A percentile compares a stretch with the other conserved stretches of the same genome.
These are phyloP conservation scores for Sciaenops ocellatus DNA, from an alignment of 2,797 vertebrate species.

Conservation along the genomic window DNA sequence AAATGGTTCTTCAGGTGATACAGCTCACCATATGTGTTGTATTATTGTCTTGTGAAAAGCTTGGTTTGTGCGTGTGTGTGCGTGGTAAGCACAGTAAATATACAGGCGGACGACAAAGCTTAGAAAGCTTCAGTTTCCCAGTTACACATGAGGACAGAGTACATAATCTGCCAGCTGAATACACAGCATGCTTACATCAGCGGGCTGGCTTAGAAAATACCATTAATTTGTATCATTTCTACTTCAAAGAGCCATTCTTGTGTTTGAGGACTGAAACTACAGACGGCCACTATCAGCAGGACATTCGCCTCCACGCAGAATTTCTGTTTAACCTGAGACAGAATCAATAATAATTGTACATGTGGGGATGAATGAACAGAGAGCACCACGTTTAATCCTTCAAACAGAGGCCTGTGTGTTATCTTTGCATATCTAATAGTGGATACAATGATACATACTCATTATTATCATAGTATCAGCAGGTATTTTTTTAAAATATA, in stretches of 20 bases:
- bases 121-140: conserved; percentile 49
- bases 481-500: neutral
- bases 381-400: neutral
- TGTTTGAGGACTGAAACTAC: conserved; percentile 27
- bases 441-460: neutral
- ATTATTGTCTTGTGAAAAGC: conserved; percentile 45
- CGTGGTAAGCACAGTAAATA: conserved; percentile 40
- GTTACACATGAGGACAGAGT: conserved; percentile 41
- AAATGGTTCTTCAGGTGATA: conserved; percentile 1
- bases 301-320: neutral
- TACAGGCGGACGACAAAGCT: neutral
- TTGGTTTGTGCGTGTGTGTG: conserved; percentile 12
- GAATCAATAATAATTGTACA: neutral
- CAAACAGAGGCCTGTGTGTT: neutral
- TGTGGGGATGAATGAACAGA: neutral
- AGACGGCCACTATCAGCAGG: conserved; percentile 2
- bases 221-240: conserved; percentile 23
- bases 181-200: conserved; percentile 39
- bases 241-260: conserved; percentile 10
- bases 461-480: too few species aligned
- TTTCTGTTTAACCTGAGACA: neutral
- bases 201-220: conserved; percentile 13
- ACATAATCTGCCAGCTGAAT: conserved; percentile 54
- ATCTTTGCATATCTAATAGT: neutral
- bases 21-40: conserved; percentile 17